These are phyloP conservation scores for Aspiorhynchus laticeps DNA, from an alignment of 2,113 vertebrate species.

Conservation along the genomic window DNA sequence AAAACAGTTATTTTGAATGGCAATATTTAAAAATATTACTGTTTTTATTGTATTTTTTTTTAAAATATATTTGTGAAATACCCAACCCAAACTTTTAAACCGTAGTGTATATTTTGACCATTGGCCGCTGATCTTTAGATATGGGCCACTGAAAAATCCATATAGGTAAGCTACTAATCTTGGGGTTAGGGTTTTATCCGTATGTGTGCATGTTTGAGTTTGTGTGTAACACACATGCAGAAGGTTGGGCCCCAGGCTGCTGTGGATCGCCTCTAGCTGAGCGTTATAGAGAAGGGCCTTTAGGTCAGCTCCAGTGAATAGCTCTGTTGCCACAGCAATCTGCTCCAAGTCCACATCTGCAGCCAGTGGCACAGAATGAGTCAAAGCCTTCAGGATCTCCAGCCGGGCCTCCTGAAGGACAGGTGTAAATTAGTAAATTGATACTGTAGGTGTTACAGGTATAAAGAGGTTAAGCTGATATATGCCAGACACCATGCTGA, in stretches of 20 bases:
- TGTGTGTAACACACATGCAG: constrained; percentile 74
- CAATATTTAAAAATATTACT: neutral
- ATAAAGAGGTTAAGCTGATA: neutral
- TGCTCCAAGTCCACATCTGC: constrained; percentile 87
- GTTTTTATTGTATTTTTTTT: neutral
- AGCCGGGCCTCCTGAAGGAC: constrained; percentile 82
- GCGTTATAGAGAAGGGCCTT: constrained; percentile 94
- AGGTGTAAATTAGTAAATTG: neutral
- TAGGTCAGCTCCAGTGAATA: constrained; percentile 92
- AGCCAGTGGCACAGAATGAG: constrained; percentile 78
- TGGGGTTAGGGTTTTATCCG: neutral
- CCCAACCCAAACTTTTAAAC: neutral
- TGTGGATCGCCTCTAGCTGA: constrained; percentile 88
- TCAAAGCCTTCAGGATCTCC: constrained; percentile 91
- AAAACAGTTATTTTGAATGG: neutral
- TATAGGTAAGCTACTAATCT: neutral
- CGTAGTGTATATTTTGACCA: no score
- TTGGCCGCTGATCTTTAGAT: neutral
- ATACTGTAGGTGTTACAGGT: neutral
- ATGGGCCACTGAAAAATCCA: constrained; percentile 4
- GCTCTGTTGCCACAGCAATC: constrained; percentile 81
- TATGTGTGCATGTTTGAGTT: neutral
- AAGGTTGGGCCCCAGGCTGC: constrained; percentile 64
- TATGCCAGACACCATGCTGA: constrained; percentile 58
- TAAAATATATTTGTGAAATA: neutral